Percentiles rank a stretch among this genome's conserved stretches.
phyloP scores from a whole-genome alignment of 1,140 invertebrate genomes.

The Pseudomyrmex pallidus region DNA sequence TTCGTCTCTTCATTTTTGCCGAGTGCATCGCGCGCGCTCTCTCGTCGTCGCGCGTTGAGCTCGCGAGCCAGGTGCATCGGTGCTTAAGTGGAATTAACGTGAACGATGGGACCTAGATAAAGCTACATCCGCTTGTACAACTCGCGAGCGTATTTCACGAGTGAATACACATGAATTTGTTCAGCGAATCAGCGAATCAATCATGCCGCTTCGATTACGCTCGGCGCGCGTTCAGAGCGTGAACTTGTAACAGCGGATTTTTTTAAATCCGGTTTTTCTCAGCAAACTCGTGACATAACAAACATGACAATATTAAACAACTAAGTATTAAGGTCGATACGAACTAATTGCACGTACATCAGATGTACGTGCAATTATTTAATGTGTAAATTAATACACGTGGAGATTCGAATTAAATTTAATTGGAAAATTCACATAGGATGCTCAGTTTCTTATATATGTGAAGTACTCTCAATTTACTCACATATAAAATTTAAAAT shows the following conservation, averaged over 20 bases:
- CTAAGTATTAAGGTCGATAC: no score
- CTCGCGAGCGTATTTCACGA: conserved; percentile 50
- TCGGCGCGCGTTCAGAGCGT: conserved; percentile 16
- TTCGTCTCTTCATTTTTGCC: conserved; percentile 59
- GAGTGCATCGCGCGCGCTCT: conserved; percentile 25
- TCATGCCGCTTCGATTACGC: conserved; percentile 53
- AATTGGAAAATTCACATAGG: no score
- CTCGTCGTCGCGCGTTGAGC: conserved; percentile 27
- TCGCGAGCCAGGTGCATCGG: conserved; percentile 58
- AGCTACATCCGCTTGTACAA: conserved; percentile 33
- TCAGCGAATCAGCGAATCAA: conserved; percentile 50
- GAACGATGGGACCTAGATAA: conserved; percentile 57
- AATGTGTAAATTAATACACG: no score
- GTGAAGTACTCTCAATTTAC: no score
- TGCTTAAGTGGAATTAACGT: conserved; percentile 61
- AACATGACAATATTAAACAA: not conserved
- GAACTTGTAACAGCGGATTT: conserved; percentile 34
- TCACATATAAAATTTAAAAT: no score
- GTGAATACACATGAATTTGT: conserved; percentile 50
- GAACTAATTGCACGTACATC: no score
- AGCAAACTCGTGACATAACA: not conserved
- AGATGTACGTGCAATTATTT: no score
- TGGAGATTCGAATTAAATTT: no score
- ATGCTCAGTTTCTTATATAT: no score
- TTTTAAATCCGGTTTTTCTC: not conserved